These are phyloP conservation scores for Podarcis raffonei DNA, from an alignment of 2,113 vertebrate genomes.

Conservation along the genomic window DNA sequence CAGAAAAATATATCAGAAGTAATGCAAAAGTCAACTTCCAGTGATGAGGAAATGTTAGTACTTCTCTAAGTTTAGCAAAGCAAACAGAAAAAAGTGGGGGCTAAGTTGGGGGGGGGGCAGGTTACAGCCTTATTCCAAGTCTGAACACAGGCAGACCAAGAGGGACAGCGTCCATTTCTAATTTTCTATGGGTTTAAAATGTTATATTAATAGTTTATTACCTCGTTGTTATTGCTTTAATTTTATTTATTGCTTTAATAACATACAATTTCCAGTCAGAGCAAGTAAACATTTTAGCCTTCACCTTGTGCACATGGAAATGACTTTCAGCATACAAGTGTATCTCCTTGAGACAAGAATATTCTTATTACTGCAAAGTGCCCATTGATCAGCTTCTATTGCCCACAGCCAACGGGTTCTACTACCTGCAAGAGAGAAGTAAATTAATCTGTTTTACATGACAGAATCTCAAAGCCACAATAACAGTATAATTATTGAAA, in stretches of 20 bases:
- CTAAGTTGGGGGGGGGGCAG: background rate
- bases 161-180: background rate
- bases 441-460: background rate
- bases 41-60: background rate
- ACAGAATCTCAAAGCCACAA: background rate
- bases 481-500: background rate
- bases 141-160: background rate
- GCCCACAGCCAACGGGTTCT: background rate
- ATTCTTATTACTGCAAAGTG: background rate
- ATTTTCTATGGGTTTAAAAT: background rate
- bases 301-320: background rate
- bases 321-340: background rate
- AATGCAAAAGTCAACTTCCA: background rate
- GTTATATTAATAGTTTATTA: background rate
- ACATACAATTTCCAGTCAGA: background rate
- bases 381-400: background rate
- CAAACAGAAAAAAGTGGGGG: background rate
- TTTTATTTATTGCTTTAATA: slow-evolving; percentile 21
- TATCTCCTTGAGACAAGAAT: background rate
- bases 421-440: background rate
- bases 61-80: background rate
- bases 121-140: background rate
- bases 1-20: background rate
- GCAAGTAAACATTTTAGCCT: background rate
- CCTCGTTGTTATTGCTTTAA: background rate